A percentile compares a stretch with the other conserved stretches of the same genome.
Conservation (phyloP, 2,797 vertebrate species). For the Helostoma temminkii region DNA sequence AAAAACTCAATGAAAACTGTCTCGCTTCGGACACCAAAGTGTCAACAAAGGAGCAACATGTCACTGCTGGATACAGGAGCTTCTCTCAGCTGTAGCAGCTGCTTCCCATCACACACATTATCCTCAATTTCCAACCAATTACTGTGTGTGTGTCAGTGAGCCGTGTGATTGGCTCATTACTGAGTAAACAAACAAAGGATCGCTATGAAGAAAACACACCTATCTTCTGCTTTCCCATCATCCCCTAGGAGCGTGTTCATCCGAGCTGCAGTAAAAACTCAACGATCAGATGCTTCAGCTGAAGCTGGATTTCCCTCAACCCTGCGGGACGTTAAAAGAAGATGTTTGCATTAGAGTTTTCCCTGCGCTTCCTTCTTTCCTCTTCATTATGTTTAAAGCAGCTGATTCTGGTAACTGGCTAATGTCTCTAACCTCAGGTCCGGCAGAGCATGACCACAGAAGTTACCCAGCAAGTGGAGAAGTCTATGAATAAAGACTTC, state of each 20-base stretch:
- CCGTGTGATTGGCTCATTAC: constrained; percentile 63
- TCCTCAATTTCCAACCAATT: constrained; percentile 24
- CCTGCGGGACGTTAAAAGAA: background rate
- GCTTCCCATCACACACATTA: constrained; percentile 35
- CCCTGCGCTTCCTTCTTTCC: background rate
- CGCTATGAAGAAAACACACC: constrained; percentile 45
- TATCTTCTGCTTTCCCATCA: constrained; percentile 38
- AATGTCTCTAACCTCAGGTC: too few relatives aligned
- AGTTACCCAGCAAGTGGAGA: too few relatives aligned
- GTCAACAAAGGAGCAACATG: too few relatives aligned
- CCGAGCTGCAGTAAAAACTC: constrained; percentile 1
- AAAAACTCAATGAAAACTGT: too few relatives aligned
- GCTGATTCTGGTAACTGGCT: too few relatives aligned
- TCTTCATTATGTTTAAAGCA: too few relatives aligned
- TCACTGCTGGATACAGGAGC: background rate
- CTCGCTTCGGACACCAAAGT: too few relatives aligned
- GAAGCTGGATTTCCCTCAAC: background rate
- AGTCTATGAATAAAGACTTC: too few relatives aligned
- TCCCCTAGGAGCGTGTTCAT: constrained; percentile 1
- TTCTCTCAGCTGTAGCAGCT: constrained; percentile 19
- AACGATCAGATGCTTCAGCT: background rate
- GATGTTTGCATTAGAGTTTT: background rate
- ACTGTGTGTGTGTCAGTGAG: constrained; percentile 30
- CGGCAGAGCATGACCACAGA: too few relatives aligned
- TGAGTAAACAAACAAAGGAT: constrained; percentile 53